These are phyloP conservation scores for Toxotes chatareus DNA, from an alignment of 2,113 vertebrate genomes.

Conservation along the genomic window DNA sequence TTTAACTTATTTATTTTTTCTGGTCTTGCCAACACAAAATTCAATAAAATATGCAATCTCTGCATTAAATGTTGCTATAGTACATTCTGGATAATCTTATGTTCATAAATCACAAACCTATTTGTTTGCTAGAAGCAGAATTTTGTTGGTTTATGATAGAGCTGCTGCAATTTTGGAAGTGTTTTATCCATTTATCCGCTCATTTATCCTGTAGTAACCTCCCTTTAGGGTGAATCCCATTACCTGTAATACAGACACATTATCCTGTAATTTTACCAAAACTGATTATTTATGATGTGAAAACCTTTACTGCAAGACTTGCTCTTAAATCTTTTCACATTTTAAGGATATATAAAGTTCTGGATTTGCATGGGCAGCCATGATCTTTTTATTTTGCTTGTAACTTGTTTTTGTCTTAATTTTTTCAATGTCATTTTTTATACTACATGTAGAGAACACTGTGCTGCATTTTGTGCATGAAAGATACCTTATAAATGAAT, in stretches of 20 bases:
- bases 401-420: neutral
- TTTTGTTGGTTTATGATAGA: conserved; percentile 24
- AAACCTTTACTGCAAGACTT: neutral
- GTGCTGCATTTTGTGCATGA: neutral
- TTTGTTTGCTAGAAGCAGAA: conserved; percentile 27
- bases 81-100: neutral
- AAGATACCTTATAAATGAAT: neutral
- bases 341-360: neutral
- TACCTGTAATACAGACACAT: conserved; percentile 8
- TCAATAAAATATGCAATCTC: neutral
- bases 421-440: neutral
- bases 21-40: neutral
- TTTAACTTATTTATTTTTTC: neutral
- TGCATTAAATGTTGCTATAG: conserved; percentile 16
- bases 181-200: conserved; percentile 25
- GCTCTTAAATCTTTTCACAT: neutral
- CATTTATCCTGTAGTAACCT: conserved; percentile 1
- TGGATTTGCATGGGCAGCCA: neutral
- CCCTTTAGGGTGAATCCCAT: conserved; percentile 1
- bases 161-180: conserved; percentile 20
- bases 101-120: conserved; percentile 35
- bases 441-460: neutral
- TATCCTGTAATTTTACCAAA: neutral
- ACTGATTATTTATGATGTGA: neutral
- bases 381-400: neutral